Conservation (phyloP, 2,113 vertebrate species). For the Paraplagusia blochii region DNA sequence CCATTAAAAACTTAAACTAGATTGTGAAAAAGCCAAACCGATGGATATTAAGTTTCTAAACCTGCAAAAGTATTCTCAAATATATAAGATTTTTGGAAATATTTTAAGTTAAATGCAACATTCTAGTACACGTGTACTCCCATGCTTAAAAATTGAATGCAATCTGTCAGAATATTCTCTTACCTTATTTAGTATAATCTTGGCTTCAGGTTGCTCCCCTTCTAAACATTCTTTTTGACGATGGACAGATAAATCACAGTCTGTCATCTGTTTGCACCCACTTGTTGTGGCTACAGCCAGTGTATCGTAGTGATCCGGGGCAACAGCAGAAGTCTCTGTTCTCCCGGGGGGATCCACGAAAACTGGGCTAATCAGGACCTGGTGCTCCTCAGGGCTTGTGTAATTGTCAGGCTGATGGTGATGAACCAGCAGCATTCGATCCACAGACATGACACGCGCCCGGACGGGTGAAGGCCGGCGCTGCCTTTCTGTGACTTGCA, state of each 20-base stretch:
- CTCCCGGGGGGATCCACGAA: slow-evolving; percentile 18
- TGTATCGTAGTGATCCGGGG: slow-evolving; percentile 16
- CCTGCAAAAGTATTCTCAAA: no score
- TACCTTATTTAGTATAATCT: slow-evolving; percentile 40
- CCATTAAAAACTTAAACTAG: no score
- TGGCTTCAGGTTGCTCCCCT: slow-evolving; percentile 23
- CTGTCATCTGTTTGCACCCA: slow-evolving; percentile 8
- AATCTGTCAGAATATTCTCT: slow-evolving; percentile 6
- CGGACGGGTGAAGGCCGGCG: slow-evolving; percentile 60
- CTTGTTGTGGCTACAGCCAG: slow-evolving; percentile 6
- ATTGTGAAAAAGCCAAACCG: no score
- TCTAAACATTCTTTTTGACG: slow-evolving; percentile 28
- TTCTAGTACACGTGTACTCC: no score
- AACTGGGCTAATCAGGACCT: slow-evolving; percentile 15
- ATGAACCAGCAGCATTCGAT: slow-evolving; percentile 40
- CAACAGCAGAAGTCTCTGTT: slow-evolving; percentile 4
- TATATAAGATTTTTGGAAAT: no score
- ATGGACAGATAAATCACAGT: slow-evolving; percentile 23
- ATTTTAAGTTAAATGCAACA: no score
- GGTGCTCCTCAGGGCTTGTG: slow-evolving; percentile 15
- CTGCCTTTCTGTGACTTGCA: slow-evolving; percentile 69
- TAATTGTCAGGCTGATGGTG: slow-evolving; percentile 7
- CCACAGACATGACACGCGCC: slow-evolving; percentile 28
- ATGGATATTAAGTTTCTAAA: no score
- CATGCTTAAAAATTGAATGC: not conserved